Evolutionary conservation across 2,888 invertebrate species (phyloP).

Genomic region (Agrilus biguttatus): DNA sequence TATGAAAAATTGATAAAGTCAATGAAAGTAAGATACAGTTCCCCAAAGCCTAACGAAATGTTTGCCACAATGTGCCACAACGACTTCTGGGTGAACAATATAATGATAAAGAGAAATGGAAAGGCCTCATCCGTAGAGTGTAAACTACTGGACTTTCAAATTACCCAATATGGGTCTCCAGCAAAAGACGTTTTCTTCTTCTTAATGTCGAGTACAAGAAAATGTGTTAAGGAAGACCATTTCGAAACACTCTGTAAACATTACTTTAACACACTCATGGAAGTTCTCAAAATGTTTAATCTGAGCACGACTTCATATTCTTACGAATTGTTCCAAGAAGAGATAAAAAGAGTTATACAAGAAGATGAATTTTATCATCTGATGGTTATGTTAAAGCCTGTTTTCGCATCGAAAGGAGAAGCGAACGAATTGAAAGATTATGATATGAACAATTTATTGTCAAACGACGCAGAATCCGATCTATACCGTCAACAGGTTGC

Average conservation of each 20-base stretch:
- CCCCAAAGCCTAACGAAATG: conserved; percentile 24
- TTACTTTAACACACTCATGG: conserved; percentile 33
- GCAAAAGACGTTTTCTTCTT: conserved; percentile 38
- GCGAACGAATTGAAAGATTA: conserved; percentile 24
- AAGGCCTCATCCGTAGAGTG: conserved; percentile 18
- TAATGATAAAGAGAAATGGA: conserved; percentile 31
- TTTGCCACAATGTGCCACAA: conserved; percentile 38
- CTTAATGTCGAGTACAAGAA: conserved; percentile 33
- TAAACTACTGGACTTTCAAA: conserved; percentile 42
- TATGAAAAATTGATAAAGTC: conserved; percentile 2
- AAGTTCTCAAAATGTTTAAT: conserved; percentile 21
- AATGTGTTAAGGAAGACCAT: conserved; percentile 24
- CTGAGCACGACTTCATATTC: conserved; percentile 22
- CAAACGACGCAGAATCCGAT: too few relatives aligned
- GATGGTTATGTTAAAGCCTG: conserved; percentile 28
- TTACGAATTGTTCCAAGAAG: conserved; percentile 24
- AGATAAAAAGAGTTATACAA: conserved; percentile 23
- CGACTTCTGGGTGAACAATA: conserved; percentile 45
- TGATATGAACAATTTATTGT: conserved; percentile 12
- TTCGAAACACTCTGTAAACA: conserved; percentile 31
- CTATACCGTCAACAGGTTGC: too few relatives aligned
- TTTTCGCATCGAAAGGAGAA: conserved; percentile 23
- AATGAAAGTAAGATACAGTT: conserved; percentile 8
- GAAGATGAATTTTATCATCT: conserved; percentile 28
- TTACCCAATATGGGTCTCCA: conserved; percentile 34